Conservation (phyloP, 2,888 invertebrate genomes). For the Malacosoma neustria region DNA sequence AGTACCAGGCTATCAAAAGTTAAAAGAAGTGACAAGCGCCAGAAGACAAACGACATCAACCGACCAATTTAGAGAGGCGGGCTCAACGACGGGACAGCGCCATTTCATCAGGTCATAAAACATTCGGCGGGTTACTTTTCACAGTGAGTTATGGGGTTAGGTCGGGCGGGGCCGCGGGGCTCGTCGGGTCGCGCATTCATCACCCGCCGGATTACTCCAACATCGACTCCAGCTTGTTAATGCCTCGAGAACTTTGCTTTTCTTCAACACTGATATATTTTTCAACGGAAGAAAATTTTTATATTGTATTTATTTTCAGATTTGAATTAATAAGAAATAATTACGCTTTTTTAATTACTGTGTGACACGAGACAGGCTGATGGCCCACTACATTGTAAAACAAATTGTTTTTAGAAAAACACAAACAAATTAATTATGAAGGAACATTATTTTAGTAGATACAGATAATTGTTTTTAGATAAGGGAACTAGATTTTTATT, state of each 20-base stretch:
- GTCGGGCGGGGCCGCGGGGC: constrained; percentile 24
- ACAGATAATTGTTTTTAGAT: too few species aligned
- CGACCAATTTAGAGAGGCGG: constrained; percentile 28
- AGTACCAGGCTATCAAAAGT: background rate
- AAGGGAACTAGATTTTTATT: too few species aligned
- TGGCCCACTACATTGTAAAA: too few species aligned
- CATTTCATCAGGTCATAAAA: constrained; percentile 62
- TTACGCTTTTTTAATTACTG: too few species aligned
- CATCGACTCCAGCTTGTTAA: constrained; percentile 11
- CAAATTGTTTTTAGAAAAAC: too few species aligned
- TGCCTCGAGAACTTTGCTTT: constrained; percentile 8
- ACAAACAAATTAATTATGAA: too few species aligned
- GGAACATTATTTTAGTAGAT: too few species aligned
- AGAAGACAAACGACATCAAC: background rate
- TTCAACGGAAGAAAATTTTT: too few species aligned
- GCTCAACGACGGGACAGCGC: constrained; percentile 30
- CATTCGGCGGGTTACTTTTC: constrained; percentile 46
- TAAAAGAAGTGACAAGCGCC: background rate
- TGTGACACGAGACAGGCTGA: too few species aligned
- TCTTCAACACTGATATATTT: too few species aligned
- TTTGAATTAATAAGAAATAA: too few species aligned
- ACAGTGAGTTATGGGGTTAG: constrained; percentile 47
- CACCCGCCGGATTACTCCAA: constrained; percentile 10
- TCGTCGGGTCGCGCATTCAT: constrained; percentile 3
- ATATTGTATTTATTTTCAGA: too few species aligned